These are phyloP conservation scores for Collichthys lucidus DNA, from an alignment of 2,113 vertebrate genomes.

Conservation along the genomic window DNA sequence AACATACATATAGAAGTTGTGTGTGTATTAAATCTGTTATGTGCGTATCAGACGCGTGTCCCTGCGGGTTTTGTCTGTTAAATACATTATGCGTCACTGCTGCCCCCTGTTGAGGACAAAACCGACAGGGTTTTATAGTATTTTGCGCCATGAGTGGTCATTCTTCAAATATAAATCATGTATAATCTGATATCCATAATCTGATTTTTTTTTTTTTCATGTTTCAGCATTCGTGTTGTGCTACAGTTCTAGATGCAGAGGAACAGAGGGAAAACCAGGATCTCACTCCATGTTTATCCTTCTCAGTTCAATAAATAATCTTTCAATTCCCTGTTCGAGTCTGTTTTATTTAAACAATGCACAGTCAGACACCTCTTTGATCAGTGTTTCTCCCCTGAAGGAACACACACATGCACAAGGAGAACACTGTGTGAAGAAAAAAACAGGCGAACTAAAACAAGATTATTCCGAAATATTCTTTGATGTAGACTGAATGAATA, in stretches of 20 bases:
- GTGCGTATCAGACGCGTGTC: background rate
- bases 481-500: slow-evolving; percentile 64
- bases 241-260: slow-evolving; percentile 48
- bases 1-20: background rate
- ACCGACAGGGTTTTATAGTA: background rate
- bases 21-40: slow-evolving; percentile 1
- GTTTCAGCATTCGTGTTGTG: slow-evolving; percentile 62
- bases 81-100: slow-evolving; percentile 23
- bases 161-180: background rate
- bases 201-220: background rate
- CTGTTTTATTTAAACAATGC: slow-evolving; percentile 42
- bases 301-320: slow-evolving; percentile 53
- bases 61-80: background rate
- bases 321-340: slow-evolving; percentile 34
- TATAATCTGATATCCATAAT: background rate
- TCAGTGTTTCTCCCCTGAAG: background rate
- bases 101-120: slow-evolving; percentile 57
- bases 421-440: slow-evolving; percentile 10
- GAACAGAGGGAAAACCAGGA: background rate
- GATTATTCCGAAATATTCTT: slow-evolving; percentile 63
- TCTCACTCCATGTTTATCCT: slow-evolving; percentile 1
- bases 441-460: slow-evolving; percentile 36
- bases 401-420: slow-evolving; percentile 2
- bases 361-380: slow-evolving; percentile 51
- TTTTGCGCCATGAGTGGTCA: background rate